Evolutionary conservation across 1,140 invertebrate genomes (phyloP).

Genomic region (Doryteuthis pealeii): DNA sequence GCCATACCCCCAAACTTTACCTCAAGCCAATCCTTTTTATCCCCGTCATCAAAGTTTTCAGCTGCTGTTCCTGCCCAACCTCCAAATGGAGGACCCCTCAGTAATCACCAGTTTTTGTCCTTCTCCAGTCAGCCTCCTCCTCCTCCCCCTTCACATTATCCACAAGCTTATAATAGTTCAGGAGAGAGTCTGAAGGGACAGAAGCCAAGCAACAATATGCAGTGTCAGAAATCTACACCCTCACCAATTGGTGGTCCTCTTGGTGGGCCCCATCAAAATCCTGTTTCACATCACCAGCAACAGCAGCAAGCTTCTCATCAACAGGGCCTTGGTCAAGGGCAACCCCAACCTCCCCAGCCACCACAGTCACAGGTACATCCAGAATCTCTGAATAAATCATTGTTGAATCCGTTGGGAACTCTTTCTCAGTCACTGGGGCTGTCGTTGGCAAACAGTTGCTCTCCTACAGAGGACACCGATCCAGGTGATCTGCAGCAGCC

Average conservation of each 20-base stretch:
- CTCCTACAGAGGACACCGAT: constrained; percentile 11
- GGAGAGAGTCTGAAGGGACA: background rate
- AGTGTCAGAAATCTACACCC: background rate
- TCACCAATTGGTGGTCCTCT: background rate
- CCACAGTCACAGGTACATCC: constrained; percentile 9
- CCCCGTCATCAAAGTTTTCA: constrained; percentile 3
- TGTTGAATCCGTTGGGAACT: constrained; percentile 2
- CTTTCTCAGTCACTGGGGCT: background rate
- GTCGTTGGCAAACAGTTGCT: constrained; percentile 6
- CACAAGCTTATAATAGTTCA: background rate
- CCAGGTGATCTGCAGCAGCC: constrained; percentile 11
- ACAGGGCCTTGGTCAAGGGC: background rate
- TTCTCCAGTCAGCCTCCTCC: background rate
- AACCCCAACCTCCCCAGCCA: background rate
- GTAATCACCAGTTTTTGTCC: constrained; percentile 2
- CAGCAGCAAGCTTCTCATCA: background rate
- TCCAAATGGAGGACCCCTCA: background rate
- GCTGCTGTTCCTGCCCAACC: background rate
- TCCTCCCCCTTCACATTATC: background rate
- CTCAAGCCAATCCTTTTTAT: background rate
- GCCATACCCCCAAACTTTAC: background rate
- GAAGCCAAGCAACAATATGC: background rate
- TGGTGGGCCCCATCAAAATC: background rate
- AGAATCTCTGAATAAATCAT: constrained; percentile 10
- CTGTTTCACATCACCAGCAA: background rate